Conservation (phyloP, 2,888 invertebrate genomes). For the Stenchaetothrips biformis region DNA sequence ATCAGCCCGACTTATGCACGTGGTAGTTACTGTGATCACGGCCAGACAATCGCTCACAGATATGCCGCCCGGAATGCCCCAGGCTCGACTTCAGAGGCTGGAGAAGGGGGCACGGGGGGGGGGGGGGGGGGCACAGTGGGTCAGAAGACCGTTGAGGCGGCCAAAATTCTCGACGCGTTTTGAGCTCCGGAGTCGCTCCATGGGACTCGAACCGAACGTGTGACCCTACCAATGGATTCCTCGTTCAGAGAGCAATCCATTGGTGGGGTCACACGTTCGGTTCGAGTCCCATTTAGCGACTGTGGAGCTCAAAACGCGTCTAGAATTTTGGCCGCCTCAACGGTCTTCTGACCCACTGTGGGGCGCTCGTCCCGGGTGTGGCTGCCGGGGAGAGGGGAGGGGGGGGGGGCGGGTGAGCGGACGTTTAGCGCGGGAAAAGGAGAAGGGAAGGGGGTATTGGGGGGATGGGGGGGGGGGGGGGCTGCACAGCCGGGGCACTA, state of each 20-base stretch:
- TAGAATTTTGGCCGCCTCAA: too few relatives aligned
- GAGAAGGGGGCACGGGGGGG: background rate
- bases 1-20: background rate
- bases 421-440: background rate
- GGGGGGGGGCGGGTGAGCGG: background rate
- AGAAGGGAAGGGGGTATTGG: background rate
- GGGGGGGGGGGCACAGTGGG: background rate
- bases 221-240: too few relatives aligned
- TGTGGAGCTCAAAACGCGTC: too few relatives aligned
- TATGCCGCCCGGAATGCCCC: constrained; percentile 14
- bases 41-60: constrained; percentile 22
- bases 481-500: background rate
- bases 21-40: constrained; percentile 24
- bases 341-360: too few relatives aligned
- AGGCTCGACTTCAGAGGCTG: background rate
- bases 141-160: too few relatives aligned
- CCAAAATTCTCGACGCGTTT: too few relatives aligned
- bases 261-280: too few relatives aligned
- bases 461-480: background rate
- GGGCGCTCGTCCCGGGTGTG: background rate
- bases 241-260: too few relatives aligned
- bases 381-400: background rate
- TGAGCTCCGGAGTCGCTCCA: too few relatives aligned
- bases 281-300: too few relatives aligned
- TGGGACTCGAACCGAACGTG: too few relatives aligned